Evolutionary conservation across 2,797 vertebrate species (phyloP).

Genomic region (Schizopygopsis pylzovi): DNA sequence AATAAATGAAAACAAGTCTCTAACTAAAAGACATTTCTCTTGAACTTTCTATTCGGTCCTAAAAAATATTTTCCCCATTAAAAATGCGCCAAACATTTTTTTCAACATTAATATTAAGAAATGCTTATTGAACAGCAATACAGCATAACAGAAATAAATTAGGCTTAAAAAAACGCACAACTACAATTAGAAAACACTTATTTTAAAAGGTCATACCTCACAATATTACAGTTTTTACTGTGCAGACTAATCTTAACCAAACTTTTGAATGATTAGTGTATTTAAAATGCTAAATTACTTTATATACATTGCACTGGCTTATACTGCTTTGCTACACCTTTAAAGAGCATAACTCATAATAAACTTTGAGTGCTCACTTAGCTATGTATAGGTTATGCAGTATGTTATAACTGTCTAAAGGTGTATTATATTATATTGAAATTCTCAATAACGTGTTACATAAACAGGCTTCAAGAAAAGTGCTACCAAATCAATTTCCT

Average conservation of each 20-base stretch:
- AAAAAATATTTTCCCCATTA: not conserved
- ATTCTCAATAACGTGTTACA: not conserved
- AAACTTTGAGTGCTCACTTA: not conserved
- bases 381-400: not conserved
- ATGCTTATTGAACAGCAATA: too few species aligned
- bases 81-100: not conserved
- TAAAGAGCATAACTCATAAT: not conserved
- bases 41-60: not conserved
- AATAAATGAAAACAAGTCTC: too few species aligned
- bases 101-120: not conserved
- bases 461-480: slow-evolving; percentile 7
- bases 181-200: not conserved
- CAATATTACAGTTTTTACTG: not conserved
- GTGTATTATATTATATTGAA: not conserved
- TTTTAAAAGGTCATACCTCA: not conserved
- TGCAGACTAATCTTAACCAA: too few species aligned
- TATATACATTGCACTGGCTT: not conserved
- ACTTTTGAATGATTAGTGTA: not conserved
- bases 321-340: not conserved
- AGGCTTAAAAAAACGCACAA: too few species aligned
- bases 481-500: not conserved
- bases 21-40: not conserved
- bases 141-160: too few species aligned
- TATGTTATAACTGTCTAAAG: not conserved
- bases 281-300: not conserved